phyloP scores from a whole-genome alignment of 2,888 invertebrate species.

The Temnothorax rugatulus region DNA sequence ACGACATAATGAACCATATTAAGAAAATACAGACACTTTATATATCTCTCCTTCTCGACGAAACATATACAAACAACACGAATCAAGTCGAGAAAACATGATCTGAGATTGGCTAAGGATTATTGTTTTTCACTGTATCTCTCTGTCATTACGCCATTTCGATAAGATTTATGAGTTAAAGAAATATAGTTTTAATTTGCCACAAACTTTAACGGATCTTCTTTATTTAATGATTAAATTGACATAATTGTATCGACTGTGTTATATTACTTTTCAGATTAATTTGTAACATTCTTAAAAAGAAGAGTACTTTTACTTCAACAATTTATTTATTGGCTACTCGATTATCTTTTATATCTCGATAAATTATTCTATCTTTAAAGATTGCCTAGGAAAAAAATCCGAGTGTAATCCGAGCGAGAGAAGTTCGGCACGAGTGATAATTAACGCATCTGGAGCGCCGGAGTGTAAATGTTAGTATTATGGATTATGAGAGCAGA shows the following conservation, averaged over 20 bases:
- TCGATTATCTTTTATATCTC: background rate
- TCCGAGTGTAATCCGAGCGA: background rate
- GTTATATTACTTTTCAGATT: background rate
- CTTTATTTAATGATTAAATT: background rate
- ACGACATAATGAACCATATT: slow-evolving; percentile 27
- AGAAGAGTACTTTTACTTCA: background rate
- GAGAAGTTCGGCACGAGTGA: slow-evolving; percentile 29
- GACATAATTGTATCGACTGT: background rate
- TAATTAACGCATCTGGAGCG: slow-evolving; percentile 63
- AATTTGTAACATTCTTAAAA: background rate
- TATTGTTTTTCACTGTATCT: background rate
- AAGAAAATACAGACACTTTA: slow-evolving; percentile 34
- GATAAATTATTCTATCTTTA: background rate
- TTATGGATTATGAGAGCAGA: slow-evolving; percentile 57
- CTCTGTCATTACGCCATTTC: background rate
- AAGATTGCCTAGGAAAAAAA: background rate
- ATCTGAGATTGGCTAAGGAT: background rate
- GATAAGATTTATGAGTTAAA: background rate
- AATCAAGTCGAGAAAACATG: background rate
- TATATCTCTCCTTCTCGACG: background rate
- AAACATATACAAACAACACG: background rate
- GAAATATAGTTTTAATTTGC: background rate
- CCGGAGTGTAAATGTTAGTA: slow-evolving; percentile 60
- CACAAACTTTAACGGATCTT: background rate
- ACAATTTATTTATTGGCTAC: background rate